phyloP scores from a whole-genome alignment of 2,797 vertebrate genomes.

The Gymnodraco acuticeps region DNA sequence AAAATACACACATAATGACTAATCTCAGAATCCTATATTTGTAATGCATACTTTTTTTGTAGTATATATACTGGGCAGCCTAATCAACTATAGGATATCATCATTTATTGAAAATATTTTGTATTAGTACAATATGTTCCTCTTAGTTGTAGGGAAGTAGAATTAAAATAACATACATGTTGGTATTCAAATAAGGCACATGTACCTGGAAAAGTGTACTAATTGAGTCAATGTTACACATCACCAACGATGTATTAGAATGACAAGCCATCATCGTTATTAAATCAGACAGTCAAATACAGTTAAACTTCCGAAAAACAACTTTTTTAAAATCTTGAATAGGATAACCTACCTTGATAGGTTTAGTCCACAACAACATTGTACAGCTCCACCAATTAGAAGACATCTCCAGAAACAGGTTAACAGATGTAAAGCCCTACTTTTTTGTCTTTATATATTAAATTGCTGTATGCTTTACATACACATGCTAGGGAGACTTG shows the following conservation, averaged over 20 bases:
- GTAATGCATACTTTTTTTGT: no score
- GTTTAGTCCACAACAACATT: background rate
- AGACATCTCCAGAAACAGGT: background rate
- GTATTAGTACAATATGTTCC: no score
- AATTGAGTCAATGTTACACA: no score
- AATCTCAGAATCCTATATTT: no score
- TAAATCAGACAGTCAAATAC: background rate
- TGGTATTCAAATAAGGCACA: no score
- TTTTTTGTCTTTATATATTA: background rate
- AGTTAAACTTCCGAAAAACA: background rate
- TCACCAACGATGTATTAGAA: background rate
- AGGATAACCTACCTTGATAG: background rate
- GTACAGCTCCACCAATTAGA: background rate
- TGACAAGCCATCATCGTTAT: background rate
- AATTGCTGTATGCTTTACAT: background rate
- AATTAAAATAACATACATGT: no score
- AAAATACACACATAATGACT: no score
- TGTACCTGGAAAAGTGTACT: no score
- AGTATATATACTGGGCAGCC: no score
- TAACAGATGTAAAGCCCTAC: background rate
- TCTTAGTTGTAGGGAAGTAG: no score
- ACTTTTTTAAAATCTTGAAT: background rate
- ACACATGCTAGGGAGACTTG: background rate
- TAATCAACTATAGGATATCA: no score
- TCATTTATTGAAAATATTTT: no score